Percentiles rank a stretch among this genome's conserved stretches.
phyloP scores from a whole-genome alignment of 2,113 vertebrate species.

The Aleadryas rufinucha region DNA sequence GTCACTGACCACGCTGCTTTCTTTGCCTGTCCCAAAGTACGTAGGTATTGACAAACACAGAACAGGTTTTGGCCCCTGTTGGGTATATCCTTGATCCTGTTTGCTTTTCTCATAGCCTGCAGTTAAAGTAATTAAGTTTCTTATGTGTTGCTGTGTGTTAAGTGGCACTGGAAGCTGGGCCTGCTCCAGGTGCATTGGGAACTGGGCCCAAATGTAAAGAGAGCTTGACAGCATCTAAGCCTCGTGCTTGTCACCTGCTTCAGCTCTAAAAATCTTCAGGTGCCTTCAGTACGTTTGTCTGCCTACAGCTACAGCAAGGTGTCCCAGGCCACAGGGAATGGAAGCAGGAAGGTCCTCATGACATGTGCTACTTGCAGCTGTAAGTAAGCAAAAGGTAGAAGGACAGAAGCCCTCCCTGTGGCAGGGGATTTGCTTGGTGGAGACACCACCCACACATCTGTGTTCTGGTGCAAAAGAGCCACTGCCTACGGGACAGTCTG shows the following conservation, averaged over 20 bases:
- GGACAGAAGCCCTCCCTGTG: neutral
- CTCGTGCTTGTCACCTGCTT: neutral
- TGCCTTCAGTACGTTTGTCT: neutral
- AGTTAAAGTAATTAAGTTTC: neutral
- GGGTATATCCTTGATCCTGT: neutral
- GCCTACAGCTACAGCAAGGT: neutral
- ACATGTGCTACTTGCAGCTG: rapidly evolving
- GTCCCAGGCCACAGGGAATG: neutral
- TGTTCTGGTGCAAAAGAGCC: neutral
- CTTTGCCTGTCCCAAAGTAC: neutral
- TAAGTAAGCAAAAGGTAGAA: neutral
- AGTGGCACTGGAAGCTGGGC: neutral
- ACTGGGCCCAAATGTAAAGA: neutral
- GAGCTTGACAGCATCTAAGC: neutral
- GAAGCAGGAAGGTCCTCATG: neutral
- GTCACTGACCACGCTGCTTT: neutral
- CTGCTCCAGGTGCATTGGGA: neutral
- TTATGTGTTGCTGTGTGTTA: neutral
- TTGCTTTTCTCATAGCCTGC: constrained; percentile 4
- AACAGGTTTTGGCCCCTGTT: neutral
- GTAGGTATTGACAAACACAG: neutral
- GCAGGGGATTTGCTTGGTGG: rapidly evolving
- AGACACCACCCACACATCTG: neutral
- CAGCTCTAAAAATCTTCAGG: neutral
- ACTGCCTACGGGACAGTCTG: neutral